Evolutionary conservation across 2,797 vertebrate species (phyloP).

Genomic region (Gila robusta): DNA sequence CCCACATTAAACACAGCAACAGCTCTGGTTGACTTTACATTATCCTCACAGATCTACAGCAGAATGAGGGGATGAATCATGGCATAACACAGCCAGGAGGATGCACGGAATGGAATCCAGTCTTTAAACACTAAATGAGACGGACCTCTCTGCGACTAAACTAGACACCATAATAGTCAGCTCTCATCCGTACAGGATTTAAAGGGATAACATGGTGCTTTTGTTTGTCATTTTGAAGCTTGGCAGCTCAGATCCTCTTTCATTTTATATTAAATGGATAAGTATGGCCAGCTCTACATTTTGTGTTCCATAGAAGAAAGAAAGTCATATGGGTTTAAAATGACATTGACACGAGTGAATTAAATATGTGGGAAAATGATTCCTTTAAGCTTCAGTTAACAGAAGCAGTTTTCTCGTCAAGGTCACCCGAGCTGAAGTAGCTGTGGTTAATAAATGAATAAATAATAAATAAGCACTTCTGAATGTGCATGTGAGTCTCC

Average conservation of each 20-base stretch:
- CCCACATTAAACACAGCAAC: constrained; percentile 19
- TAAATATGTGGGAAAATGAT: background rate
- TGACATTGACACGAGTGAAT: background rate
- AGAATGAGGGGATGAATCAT: constrained; percentile 37
- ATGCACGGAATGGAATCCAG: constrained; percentile 20
- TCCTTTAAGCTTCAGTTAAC: background rate
- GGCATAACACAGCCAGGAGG: constrained; percentile 2
- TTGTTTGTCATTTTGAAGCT: background rate
- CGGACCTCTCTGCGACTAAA: background rate
- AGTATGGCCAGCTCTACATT: background rate
- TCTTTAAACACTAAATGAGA: constrained; percentile 24
- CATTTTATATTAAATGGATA: background rate
- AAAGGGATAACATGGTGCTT: constrained; percentile 1
- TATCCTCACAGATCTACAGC: constrained; percentile 37
- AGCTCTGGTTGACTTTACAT: constrained; percentile 21
- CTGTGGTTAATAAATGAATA: constrained; percentile 32
- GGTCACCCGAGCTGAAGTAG: background rate
- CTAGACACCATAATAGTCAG: background rate
- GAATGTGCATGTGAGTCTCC: background rate
- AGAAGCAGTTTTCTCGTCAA: background rate
- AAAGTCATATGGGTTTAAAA: background rate
- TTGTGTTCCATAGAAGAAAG: background rate
- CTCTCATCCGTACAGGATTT: background rate
- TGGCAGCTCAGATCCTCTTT: background rate
- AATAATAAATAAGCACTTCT: constrained; percentile 40